Evolutionary conservation across 2,113 vertebrate species (phyloP).

Genomic region (Corythornis madagascariensis): DNA sequence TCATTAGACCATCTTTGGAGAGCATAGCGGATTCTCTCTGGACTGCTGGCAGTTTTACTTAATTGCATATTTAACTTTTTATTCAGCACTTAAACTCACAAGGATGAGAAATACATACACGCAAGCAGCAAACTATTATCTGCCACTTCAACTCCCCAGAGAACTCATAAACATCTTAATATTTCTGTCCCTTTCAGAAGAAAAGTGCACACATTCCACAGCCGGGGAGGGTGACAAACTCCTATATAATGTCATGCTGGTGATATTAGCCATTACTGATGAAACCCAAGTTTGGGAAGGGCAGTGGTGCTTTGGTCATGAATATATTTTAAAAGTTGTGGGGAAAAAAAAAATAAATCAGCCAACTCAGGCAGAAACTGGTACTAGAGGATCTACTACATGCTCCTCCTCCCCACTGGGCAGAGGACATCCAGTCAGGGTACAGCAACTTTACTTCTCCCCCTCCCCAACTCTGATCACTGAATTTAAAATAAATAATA

Average conservation of each 20-base stretch:
- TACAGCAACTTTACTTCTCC: neutral
- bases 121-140: slow-evolving; percentile 8
- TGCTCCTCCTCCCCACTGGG: neutral
- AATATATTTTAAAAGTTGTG: neutral
- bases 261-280: neutral
- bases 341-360: neutral
- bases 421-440: neutral
- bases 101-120: neutral
- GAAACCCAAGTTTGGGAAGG: neutral
- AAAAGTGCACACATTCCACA: neutral
- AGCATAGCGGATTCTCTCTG: neutral
- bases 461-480: neutral
- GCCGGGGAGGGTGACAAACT: neutral
- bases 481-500: neutral
- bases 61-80: slow-evolving; percentile 59
- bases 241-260: neutral
- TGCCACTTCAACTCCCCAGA: neutral
- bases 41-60: slow-evolving; percentile 38
- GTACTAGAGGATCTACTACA: neutral
- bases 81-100: slow-evolving; percentile 40
- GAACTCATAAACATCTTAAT: slow-evolving; percentile 4
- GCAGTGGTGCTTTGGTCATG: neutral
- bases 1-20: slow-evolving; percentile 39
- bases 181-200: neutral
- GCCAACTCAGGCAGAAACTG: neutral